Conservation (phyloP, 2,113 vertebrate species). For the Leptosomus discolor region DNA sequence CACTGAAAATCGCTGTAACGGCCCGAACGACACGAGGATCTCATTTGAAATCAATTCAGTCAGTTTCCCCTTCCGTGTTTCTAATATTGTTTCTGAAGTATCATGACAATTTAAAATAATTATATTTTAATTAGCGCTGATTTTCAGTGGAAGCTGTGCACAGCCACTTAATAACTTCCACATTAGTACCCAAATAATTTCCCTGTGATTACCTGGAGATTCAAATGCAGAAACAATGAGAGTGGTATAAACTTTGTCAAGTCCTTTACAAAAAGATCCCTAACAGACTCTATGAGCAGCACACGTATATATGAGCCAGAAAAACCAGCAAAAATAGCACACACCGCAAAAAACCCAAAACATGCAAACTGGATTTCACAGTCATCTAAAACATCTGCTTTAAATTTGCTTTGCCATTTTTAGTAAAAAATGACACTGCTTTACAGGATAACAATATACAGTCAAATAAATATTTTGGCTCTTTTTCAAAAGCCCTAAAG, state of each 20-base stretch:
- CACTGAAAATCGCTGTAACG: neutral
- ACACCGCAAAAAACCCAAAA: neutral
- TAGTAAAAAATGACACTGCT: neutral
- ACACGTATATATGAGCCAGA: neutral
- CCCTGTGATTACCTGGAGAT: neutral
- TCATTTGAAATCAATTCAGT: neutral
- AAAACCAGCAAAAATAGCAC: neutral
- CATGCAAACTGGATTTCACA: neutral
- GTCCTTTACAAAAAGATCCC: neutral
- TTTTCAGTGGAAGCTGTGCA: conserved; percentile 33
- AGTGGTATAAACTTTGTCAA: neutral
- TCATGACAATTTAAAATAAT: conserved; percentile 35
- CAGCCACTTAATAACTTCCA: conserved; percentile 27
- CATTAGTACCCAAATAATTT: conserved; percentile 1
- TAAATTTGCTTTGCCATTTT: neutral
- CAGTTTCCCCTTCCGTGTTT: conserved; percentile 24
- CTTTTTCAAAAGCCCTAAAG: neutral
- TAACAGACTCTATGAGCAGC: neutral
- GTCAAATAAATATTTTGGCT: neutral
- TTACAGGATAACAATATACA: neutral
- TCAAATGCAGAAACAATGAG: neutral
- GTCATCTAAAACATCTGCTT: neutral
- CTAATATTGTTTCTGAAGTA: conserved; percentile 30
- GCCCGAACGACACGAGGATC: neutral
- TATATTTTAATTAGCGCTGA: conserved; percentile 36